Percentiles rank a stretch among this genome's conserved stretches.
Evolutionary conservation across 2,797 vertebrate species (phyloP).

Genomic region (Chiroxiphia lanceolata): DNA sequence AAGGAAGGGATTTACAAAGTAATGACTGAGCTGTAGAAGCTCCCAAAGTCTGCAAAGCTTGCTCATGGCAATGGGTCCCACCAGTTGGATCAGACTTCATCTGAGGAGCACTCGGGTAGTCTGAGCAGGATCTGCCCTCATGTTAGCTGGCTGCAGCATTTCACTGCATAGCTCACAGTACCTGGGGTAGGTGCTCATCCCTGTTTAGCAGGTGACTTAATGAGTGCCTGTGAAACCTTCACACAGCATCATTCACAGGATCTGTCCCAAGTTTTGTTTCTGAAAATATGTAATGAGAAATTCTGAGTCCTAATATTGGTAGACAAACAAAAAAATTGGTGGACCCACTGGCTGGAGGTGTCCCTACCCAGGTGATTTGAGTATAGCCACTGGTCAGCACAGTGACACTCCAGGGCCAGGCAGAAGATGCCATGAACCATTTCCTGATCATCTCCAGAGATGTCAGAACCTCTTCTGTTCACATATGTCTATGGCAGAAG

Average conservation of each 20-base stretch:
- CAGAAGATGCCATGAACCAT: neutral
- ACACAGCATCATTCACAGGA: neutral
- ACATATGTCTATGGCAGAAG: neutral
- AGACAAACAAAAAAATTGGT: neutral
- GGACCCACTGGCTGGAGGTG: neutral
- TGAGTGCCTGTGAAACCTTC: neutral
- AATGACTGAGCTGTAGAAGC: neutral
- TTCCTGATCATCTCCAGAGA: neutral
- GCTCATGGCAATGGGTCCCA: neutral
- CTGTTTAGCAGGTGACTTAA: neutral
- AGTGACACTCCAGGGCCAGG: neutral
- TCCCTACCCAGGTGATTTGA: neutral
- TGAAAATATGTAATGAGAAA: neutral
- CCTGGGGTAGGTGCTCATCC: fast-evolving
- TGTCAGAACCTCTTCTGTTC: neutral
- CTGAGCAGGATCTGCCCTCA: neutral
- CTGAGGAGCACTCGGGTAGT: neutral
- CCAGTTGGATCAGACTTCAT: neutral
- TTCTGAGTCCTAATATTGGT: neutral
- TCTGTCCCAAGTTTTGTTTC: neutral
- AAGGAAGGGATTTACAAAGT: neutral
- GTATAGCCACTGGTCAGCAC: neutral
- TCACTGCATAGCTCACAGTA: neutral
- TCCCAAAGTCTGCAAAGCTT: neutral
- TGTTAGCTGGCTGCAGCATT: neutral